Evolutionary conservation across 2,797 vertebrate genomes (phyloP).

Genomic region (Dermochelys coriacea): DNA sequence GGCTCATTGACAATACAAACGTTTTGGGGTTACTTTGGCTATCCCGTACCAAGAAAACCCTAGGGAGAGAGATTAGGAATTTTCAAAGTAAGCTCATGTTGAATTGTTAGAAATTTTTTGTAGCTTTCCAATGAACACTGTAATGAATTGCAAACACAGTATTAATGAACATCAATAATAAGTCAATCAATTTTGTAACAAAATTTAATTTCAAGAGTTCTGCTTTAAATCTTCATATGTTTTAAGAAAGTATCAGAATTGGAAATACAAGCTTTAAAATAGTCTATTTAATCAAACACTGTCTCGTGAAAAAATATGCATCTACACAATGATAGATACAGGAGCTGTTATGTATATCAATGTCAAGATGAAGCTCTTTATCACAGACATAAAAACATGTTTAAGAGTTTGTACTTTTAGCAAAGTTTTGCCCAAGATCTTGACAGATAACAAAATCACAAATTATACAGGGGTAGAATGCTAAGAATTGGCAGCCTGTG

Average conservation of each 20-base stretch:
- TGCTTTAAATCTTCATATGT: conserved; percentile 11
- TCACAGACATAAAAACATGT: conserved; percentile 13
- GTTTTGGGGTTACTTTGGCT: conserved; percentile 98
- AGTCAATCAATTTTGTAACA: not conserved
- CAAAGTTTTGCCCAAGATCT: not conserved
- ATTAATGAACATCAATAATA: conserved; percentile 21
- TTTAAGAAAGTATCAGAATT: conserved; percentile 10
- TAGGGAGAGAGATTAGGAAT: conserved; percentile 78
- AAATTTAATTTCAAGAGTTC: not conserved
- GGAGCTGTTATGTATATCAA: not conserved
- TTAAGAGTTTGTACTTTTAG: conserved; percentile 32
- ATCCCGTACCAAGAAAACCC: conserved; percentile 97
- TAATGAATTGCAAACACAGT: not conserved
- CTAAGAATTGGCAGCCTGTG: not conserved
- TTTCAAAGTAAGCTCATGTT: conserved; percentile 40
- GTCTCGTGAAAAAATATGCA: conserved; percentile 32
- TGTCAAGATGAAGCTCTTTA: not conserved
- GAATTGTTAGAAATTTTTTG: not conserved
- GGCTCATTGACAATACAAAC: conserved; percentile 95
- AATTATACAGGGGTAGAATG: not conserved
- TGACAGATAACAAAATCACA: not conserved
- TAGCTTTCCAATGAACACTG: not conserved
- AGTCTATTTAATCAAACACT: conserved; percentile 13
- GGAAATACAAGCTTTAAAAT: conserved; percentile 30
- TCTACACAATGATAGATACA: conserved; percentile 10